phyloP scores from a whole-genome alignment of 1,140 invertebrate species.

The Diploscapter pachys region DNA sequence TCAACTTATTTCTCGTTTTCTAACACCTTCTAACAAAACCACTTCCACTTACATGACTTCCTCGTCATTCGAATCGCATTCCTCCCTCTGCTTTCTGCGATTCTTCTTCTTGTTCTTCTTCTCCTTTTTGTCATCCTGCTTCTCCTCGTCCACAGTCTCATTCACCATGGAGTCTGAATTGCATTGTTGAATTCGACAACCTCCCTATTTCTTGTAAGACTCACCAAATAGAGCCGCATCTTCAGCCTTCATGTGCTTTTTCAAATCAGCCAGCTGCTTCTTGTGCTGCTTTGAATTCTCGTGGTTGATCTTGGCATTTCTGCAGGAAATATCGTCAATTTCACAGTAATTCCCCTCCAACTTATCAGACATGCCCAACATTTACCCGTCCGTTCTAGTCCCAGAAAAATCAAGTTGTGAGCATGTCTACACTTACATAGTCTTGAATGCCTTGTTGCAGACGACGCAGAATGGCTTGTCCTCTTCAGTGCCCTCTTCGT shows the following conservation, averaged over 20 bases:
- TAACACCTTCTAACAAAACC: conserved; percentile 2
- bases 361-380: neutral
- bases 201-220: neutral
- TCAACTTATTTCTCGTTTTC: neutral
- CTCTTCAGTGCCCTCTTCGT: conserved; percentile 26
- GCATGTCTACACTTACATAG: conserved; percentile 3
- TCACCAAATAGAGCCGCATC: conserved; percentile 42
- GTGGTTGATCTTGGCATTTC: conserved; percentile 58
- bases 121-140: conserved; percentile 1
- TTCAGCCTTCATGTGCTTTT: conserved; percentile 58
- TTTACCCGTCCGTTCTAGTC: no score
- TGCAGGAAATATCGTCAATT: conserved; percentile 1
- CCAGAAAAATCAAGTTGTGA: neutral
- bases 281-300: conserved; percentile 63
- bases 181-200: neutral
- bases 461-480: conserved; percentile 22
- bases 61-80: conserved; percentile 2
- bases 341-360: neutral
- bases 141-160: conserved; percentile 13
- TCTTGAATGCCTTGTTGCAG: conserved; percentile 30
- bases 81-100: conserved; percentile 13
- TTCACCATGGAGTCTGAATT: neutral
- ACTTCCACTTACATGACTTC: neutral
- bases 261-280: conserved; percentile 59
- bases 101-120: conserved; percentile 20